These are phyloP conservation scores for human (Homo sapiens) DNA, from an alignment of 2,113 vertebrate species.

Conservation along the genomic window GRCh38 chr1:52262501-52263000, in stretches of 20 bases:
- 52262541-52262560: slow-evolving; percentile 35
- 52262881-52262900: too few species aligned
- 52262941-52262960: too few species aligned
- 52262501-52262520: neutral
- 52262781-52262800: neutral
- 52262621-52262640: neutral
- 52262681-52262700: neutral
- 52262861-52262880: too few species aligned
- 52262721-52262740: neutral
- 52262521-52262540: neutral
- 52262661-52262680: neutral
- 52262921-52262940: too few species aligned
- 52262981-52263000: too few species aligned
- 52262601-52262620: neutral
- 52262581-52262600: neutral
- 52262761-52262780: slow-evolving; percentile 21
- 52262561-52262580: neutral
- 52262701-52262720: slow-evolving; percentile 44
- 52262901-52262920: too few species aligned
- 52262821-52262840: too few species aligned
- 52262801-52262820: too few species aligned
- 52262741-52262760: neutral
- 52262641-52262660: neutral
- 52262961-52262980: too few species aligned
- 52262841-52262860: too few species aligned